A percentile compares a stretch with the other conserved stretches of the same genome.
phyloP scores from a whole-genome alignment of 2,797 vertebrate species.

The Acestrorhynchus altus region DNA sequence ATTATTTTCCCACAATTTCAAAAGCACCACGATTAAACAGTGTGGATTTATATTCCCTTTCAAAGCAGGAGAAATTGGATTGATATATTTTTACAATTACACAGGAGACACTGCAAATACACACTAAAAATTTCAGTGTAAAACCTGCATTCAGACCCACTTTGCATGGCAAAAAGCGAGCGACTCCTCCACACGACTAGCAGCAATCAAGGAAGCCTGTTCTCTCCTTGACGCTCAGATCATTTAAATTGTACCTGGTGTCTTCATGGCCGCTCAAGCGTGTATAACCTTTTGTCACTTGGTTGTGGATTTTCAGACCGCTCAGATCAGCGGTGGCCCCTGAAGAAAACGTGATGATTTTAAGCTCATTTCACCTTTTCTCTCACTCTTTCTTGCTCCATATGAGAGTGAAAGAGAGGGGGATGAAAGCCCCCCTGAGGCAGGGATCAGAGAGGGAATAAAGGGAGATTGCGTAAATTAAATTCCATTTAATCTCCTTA shows the following conservation, averaged over 20 bases:
- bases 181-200: conserved; percentile 39
- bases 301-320: conserved; percentile 38
- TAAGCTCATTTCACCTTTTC: conserved; percentile 18
- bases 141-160: neutral
- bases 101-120: no score
- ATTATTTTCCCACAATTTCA: neutral
- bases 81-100: neutral
- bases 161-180: conserved; percentile 29
- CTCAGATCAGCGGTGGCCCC: conserved; percentile 29
- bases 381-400: conserved; percentile 14
- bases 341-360: conserved; percentile 57
- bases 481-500: conserved; percentile 88
- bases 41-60: neutral
- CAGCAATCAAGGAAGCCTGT: conserved; percentile 39
- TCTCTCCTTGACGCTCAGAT: conserved; percentile 37
- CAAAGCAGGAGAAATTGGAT: neutral
- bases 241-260: conserved; percentile 46
- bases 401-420: conserved; percentile 57
- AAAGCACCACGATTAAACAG: neutral
- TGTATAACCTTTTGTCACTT: conserved; percentile 49
- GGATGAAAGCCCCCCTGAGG: conserved; percentile 70
- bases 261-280: conserved; percentile 32
- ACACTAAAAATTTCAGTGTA: neutral
- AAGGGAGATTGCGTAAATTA: conserved; percentile 82
- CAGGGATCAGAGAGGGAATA: conserved; percentile 68